These are phyloP conservation scores for Blastobasis lacticolella DNA, from an alignment of 2,888 invertebrate species.

Conservation along the genomic window DNA sequence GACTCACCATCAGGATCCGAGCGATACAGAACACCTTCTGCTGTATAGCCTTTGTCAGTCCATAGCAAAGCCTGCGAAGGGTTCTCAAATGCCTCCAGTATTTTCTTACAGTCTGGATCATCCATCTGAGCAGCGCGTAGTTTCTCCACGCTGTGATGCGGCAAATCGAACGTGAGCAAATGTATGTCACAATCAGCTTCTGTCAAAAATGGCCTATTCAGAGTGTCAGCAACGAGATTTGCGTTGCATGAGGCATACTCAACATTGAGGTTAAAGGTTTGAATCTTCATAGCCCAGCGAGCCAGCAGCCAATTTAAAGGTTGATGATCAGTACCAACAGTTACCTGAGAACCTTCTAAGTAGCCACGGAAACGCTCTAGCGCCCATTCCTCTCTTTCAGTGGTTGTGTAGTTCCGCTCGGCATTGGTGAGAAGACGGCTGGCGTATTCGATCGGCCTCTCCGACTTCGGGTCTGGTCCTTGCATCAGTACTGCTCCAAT, in stretches of 20 bases:
- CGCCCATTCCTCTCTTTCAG: constrained; percentile 33
- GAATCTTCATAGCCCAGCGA: neutral
- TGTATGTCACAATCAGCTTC: constrained; percentile 1
- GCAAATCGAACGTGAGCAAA: neutral
- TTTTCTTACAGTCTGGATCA: neutral
- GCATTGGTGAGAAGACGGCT: constrained; percentile 11
- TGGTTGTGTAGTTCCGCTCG: constrained; percentile 37
- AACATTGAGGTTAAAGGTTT: constrained; percentile 27
- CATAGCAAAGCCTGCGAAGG: neutral
- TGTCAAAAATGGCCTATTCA: constrained; percentile 19
- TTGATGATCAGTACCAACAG: constrained; percentile 41
- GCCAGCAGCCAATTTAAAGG: constrained; percentile 40
- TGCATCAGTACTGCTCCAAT: too few relatives aligned
- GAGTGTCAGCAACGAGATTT: constrained; percentile 39
- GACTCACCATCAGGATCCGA: constrained; percentile 10
- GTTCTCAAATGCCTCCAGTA: neutral
- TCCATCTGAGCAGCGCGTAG: neutral
- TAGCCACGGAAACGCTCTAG: neutral
- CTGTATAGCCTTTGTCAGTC: constrained; percentile 16
- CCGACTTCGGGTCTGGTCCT: neutral
- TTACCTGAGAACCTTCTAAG: constrained; percentile 34
- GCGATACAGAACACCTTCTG: constrained; percentile 12
- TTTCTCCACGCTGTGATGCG: neutral
- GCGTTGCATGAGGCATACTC: constrained; percentile 35
- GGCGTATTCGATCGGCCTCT: constrained; percentile 21